Evolutionary conservation across 1,140 invertebrate species (phyloP), one percentile per base, ranked within the genome.

Genomic region (Ceratina calcarata): DNA sequence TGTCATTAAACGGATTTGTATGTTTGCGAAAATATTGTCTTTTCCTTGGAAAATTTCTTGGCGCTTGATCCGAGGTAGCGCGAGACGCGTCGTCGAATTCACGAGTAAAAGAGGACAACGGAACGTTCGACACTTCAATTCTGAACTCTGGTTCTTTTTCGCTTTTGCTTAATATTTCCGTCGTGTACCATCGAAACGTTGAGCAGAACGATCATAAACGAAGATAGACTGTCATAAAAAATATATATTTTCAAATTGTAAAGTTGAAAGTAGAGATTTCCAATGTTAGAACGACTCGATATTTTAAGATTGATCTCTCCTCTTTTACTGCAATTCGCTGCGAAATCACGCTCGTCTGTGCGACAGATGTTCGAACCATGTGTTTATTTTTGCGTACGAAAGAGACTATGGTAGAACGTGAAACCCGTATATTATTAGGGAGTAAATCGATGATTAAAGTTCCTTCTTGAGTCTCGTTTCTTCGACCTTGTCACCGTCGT

Each of bases 381-480:
- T 22, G 6, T 15, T 32, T 61, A 61, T 51, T 77, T 70, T 64
- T 71, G 15, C 22, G 22, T 53, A 45, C 3, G 71, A 53, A 61
- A 51, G 13, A 3, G 49, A 51, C 61, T 24, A 51, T 66, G 45
- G 51, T 76, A 53, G 66, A 72, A 45, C 2, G 7, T 45, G 6
- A 45, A 45, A 6, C 55, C n/a, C 12, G n/a, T 51, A 67, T 4
- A 32, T 70, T 60, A 53, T 18, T 49, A 74, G 49, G 27, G 16
- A 61, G 3, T 64, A 58, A 49, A 51, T 68, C 20, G 37, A 51
- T n/a, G 27, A 57, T 78, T 91, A 94, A 71, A 94, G 87, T 86
- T 94, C 94, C 88, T 93, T 91, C 90, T 91, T 94, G n/a, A 78
- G 22, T 71, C 80, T 75, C 70, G 20, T 75, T 8, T 45, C 37